A percentile compares a stretch with the other conserved stretches of the same genome.
Conservation (phyloP, 2,113 vertebrate species). For the Gambusia holbrooki region DNA sequence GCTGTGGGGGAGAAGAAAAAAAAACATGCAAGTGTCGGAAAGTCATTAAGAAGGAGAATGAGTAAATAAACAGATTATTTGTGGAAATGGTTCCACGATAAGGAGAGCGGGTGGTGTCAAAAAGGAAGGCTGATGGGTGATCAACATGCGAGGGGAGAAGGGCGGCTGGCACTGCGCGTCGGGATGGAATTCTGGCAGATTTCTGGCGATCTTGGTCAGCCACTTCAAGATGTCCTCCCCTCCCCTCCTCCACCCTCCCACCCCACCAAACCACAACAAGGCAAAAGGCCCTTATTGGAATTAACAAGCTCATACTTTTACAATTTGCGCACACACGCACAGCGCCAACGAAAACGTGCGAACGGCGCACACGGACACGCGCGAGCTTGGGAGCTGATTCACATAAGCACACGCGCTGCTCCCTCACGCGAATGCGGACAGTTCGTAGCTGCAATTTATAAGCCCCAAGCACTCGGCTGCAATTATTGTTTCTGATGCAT, state of each 20-base stretch:
- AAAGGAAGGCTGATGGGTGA: slow-evolving; percentile 24
- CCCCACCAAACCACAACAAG: slow-evolving; percentile 82
- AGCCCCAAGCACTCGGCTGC: slow-evolving; percentile 59
- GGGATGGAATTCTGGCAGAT: slow-evolving; percentile 74
- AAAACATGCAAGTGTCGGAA: slow-evolving; percentile 23
- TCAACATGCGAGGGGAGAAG: slow-evolving; percentile 34
- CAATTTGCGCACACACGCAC: slow-evolving; percentile 76
- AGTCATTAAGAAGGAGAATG: slow-evolving; percentile 67
- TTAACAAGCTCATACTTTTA: slow-evolving; percentile 84
- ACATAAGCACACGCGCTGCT: slow-evolving; percentile 29
- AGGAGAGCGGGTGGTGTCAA: slow-evolving; percentile 10
- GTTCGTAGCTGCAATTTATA: slow-evolving; percentile 58
- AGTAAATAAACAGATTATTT: slow-evolving; percentile 63
- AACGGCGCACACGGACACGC: slow-evolving; percentile 19
- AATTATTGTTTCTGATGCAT: slow-evolving; percentile 72
- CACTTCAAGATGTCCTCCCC: slow-evolving; percentile 78
- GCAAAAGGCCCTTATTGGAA: slow-evolving; percentile 75
- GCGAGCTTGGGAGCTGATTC: slow-evolving; percentile 33
- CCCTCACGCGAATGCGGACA: slow-evolving; percentile 61
- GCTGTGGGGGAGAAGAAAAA: slow-evolving; percentile 17
- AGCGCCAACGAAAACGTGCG: slow-evolving; percentile 40
- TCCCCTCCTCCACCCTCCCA: slow-evolving; percentile 65
- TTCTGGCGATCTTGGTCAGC: slow-evolving; percentile 74
- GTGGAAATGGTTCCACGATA: slow-evolving; percentile 63
- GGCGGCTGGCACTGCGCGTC: slow-evolving; percentile 57